Conservation (phyloP, 2,113 vertebrate species). For the Halichoeres trimaculatus region DNA sequence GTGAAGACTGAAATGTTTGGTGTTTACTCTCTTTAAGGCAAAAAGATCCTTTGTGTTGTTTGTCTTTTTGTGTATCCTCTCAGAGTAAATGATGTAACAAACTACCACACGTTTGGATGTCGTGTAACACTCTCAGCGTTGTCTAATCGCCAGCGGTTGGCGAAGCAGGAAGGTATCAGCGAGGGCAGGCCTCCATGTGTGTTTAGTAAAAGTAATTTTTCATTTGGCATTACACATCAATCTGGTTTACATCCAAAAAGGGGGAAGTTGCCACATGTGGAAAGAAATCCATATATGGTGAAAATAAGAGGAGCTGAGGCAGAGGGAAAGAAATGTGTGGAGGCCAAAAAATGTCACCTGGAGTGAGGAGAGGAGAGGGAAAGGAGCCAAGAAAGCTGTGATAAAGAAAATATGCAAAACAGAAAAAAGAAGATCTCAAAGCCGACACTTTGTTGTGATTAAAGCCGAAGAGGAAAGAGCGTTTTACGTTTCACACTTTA, state of each 20-base stretch:
- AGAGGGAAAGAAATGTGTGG: constrained; percentile 56
- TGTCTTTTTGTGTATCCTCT: not conserved
- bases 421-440: not conserved
- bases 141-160: constrained; percentile 2
- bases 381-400: constrained; percentile 44
- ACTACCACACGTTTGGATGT: not conserved
- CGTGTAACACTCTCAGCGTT: not conserved
- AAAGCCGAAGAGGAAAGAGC: constrained; percentile 10
- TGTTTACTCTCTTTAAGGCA: not conserved
- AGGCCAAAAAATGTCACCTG: constrained; percentile 72
- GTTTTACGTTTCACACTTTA: no score
- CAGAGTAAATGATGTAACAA: not conserved
- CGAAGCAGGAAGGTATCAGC: constrained; percentile 3
- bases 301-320: constrained; percentile 58
- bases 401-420: constrained; percentile 47
- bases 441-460: not conserved
- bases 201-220: constrained; percentile 60
- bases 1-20: not conserved
- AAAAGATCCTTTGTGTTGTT: not conserved
- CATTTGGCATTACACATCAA: constrained; percentile 58
- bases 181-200: constrained; percentile 51
- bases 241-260: constrained; percentile 70
- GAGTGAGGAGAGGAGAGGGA: constrained; percentile 52
- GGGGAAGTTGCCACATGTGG: constrained; percentile 62
- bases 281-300: constrained; percentile 77